A percentile compares a stretch with the other conserved stretches of the same genome.
Evolutionary conservation across 2,797 vertebrate species (phyloP).

Genomic region (Tympanoctomys barrerae): DNA sequence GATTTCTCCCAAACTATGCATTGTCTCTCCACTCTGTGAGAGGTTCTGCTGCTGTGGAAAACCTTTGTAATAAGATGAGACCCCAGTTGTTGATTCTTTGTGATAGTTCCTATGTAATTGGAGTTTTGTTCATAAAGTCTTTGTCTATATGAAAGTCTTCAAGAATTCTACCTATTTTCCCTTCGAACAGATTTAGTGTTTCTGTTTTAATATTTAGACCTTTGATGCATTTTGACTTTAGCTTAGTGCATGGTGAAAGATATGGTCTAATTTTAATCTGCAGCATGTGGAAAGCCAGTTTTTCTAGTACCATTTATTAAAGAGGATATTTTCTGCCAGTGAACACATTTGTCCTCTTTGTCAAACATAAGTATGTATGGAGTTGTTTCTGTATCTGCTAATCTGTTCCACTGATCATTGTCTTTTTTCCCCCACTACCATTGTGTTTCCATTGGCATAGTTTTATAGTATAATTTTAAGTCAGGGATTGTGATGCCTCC

Average conservation of each 20-base stretch:
- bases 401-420: neutral
- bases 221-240: neutral
- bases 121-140: neutral
- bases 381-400: neutral
- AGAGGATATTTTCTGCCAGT: neutral
- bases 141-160: neutral
- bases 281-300: neutral
- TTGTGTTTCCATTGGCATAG: neutral
- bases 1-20: neutral
- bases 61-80: neutral
- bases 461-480: neutral
- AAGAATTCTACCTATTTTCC: neutral
- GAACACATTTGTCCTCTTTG: neutral
- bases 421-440: neutral
- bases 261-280: neutral
- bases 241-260: neutral
- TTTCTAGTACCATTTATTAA: neutral
- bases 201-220: neutral
- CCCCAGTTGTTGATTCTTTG: neutral
- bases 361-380: neutral
- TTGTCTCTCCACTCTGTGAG: neutral
- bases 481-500: neutral
- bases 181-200: neutral
- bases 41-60: neutral
- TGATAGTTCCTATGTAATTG: neutral